These are phyloP conservation scores for Pseudopipra pipra DNA, from an alignment of 2,113 vertebrate species.

Conservation along the genomic window DNA sequence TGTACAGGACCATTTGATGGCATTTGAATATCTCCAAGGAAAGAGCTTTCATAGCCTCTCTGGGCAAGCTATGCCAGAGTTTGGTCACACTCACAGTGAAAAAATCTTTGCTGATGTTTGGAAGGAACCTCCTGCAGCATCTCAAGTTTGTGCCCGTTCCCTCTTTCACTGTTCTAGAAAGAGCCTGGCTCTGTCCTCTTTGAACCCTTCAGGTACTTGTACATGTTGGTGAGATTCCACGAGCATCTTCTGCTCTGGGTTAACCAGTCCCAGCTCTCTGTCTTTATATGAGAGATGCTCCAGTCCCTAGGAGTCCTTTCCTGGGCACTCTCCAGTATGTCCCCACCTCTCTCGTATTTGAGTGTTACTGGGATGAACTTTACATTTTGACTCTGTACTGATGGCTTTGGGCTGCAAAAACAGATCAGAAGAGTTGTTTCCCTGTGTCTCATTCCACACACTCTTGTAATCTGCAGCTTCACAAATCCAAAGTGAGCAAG, in stretches of 20 bases:
- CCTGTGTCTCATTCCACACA: not conserved
- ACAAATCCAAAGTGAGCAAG: fast-evolving
- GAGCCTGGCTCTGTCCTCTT: not conserved
- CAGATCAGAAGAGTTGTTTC: not conserved
- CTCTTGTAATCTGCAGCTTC: not conserved
- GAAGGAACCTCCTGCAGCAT: not conserved
- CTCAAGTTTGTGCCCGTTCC: not conserved
- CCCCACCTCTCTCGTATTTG: fast-evolving
- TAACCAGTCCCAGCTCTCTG: not conserved
- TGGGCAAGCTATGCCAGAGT: not conserved
- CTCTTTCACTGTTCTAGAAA: not conserved
- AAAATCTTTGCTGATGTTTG: not conserved
- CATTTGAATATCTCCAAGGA: not conserved
- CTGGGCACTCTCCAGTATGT: not conserved
- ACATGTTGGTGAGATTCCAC: not conserved
- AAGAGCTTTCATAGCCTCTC: not conserved
- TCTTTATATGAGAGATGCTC: not conserved
- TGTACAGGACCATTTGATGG: not conserved
- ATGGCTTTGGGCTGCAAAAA: not conserved
- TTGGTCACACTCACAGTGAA: not conserved
- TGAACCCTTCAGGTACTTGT: not conserved
- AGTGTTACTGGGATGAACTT: not conserved
- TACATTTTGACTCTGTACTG: fast-evolving
- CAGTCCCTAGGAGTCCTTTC: not conserved
- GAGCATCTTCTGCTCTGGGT: not conserved